Evolutionary conservation across 2,888 invertebrate genomes (phyloP), one percentile per base, ranked within the genome.

Genomic region (Eupeodes luniger): DNA sequence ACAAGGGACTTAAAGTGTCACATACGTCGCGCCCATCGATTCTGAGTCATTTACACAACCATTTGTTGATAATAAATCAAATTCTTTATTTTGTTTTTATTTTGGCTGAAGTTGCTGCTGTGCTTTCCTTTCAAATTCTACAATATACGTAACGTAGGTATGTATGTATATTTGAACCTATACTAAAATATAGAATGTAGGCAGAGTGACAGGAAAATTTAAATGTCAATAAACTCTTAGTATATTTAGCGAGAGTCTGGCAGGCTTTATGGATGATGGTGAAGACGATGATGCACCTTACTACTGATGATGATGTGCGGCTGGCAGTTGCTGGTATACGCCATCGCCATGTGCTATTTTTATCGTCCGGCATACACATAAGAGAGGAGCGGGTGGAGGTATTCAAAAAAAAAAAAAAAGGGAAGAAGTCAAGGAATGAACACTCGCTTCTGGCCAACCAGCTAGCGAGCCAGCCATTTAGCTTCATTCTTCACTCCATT

Each of bases 141-240:
- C n/a, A 36, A 57, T 59, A 57, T 59, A 7, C 4, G 27, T 27
- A 12, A 14, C 0, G 5, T 27, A 12, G 4, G 12, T 27, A 19
- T 1, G 19, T 19, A 34, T 14, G 1, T 5, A 14, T 44, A 47
- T 27, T 27, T 27, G 27, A 27, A 34, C 27, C 27, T 57, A 12
- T 12, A 27, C n/a, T 27, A 4, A 9, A 57, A 3, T 19, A 64
- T 62, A 12, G 44, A 44, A 40, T 64, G 19, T 27, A 47, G 64
- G 12, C 16, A 64, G 47, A 62, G 12, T 16, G 77, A 59, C 47
- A 81, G 36, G 14, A 49, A 72, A 80, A 84, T 57, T 80, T 75
- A 80, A 80, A 85, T 85, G 80, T 75, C 80, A 81, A 70, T 81
- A 76, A 76, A 85, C 85, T 85, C 70, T 53, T 34, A 19, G 36